Evolutionary conservation across 2,113 vertebrate species (phyloP).

Genomic region (Sapayoa aenigma): DNA sequence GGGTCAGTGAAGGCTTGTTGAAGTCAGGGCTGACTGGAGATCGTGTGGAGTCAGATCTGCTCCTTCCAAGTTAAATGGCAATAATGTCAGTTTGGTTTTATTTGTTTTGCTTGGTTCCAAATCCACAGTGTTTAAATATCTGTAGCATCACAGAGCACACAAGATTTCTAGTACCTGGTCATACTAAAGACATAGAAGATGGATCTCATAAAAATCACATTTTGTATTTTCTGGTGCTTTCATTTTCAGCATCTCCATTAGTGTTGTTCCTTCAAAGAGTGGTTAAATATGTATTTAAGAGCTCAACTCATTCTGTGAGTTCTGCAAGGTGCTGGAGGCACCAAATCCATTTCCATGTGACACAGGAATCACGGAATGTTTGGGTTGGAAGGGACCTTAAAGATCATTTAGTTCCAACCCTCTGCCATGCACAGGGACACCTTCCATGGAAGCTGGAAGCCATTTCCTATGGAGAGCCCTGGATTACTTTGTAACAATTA

Average conservation of each 20-base stretch:
- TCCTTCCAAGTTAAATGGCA: neutral
- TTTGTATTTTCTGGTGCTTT: neutral
- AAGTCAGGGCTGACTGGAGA: neutral
- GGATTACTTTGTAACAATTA: neutral
- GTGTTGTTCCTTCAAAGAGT: neutral
- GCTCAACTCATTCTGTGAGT: neutral
- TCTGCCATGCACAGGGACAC: neutral
- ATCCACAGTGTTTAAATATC: neutral
- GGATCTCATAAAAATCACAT: neutral
- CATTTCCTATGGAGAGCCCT: neutral
- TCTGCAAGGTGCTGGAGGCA: neutral
- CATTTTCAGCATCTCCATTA: neutral
- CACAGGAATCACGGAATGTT: neutral
- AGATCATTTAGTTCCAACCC: neutral
- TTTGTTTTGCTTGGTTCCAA: neutral
- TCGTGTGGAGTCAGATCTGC: neutral
- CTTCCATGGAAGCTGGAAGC: neutral
- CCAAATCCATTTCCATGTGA: neutral
- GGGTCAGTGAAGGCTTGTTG: neutral
- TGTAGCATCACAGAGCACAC: accelerated
- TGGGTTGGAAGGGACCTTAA: neutral
- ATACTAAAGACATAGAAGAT: neutral
- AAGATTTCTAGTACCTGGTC: neutral
- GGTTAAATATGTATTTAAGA: neutral
- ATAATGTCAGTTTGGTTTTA: neutral